Conservation (phyloP, 2,888 invertebrate species). For the Altica lythri region DNA sequence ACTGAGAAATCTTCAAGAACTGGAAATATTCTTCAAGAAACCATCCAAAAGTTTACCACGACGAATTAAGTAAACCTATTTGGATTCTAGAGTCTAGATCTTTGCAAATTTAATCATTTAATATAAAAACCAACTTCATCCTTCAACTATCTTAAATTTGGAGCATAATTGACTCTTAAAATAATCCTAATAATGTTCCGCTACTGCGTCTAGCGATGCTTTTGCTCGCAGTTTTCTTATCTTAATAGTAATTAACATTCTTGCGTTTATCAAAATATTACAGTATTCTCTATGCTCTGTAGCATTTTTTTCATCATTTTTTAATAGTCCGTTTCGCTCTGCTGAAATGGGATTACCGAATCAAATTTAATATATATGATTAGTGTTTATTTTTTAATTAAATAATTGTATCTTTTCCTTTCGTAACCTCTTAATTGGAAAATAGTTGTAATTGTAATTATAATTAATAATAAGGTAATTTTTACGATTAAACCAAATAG, state of each 20-base stretch:
- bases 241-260: slow-evolving; percentile 3
- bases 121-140: too few relatives aligned
- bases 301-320: slow-evolving; percentile 3
- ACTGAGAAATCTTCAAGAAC: too few relatives aligned
- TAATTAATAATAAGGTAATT: too few relatives aligned
- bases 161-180: too few relatives aligned
- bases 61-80: too few relatives aligned
- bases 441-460: not conserved
- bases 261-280: slow-evolving; percentile 13
- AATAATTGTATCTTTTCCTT: not conserved
- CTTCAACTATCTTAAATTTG: too few relatives aligned
- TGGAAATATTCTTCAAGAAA: too few relatives aligned
- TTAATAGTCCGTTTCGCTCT: slow-evolving; percentile 9
- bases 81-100: too few relatives aligned
- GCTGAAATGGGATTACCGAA: slow-evolving; percentile 1
- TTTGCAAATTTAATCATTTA: too few relatives aligned
- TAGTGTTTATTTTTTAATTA: not conserved
- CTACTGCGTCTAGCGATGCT: not conserved
- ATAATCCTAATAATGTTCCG: not conserved
- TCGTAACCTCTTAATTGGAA: not conserved
- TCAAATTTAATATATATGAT: not conserved
- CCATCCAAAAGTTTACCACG: too few relatives aligned
- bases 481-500: too few relatives aligned
- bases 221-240: not conserved
- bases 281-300: not conserved